Evolutionary conservation across 1,140 invertebrate genomes (phyloP).

Genomic region (Drosophila sucinea): DNA sequence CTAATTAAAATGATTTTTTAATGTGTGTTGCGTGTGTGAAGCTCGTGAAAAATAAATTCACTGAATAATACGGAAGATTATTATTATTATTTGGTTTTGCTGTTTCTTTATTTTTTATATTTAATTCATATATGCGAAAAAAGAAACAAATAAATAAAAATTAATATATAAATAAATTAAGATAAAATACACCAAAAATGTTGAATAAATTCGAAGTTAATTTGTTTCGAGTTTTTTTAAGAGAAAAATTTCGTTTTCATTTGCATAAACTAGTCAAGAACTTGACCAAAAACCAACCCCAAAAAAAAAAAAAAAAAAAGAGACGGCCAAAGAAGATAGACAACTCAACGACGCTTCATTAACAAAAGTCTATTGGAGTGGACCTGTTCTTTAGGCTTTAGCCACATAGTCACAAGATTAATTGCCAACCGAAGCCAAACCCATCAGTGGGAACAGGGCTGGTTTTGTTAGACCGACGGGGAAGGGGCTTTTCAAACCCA

Average conservation of each 20-base stretch:
- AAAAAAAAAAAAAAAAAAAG: slow-evolving; percentile 37
- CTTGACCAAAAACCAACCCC: slow-evolving; percentile 22
- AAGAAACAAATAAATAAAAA: slow-evolving; percentile 55
- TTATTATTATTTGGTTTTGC: slow-evolving; percentile 15
- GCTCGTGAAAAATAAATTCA: slow-evolving; percentile 12
- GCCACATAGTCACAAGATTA: slow-evolving; percentile 54
- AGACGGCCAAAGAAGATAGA: slow-evolving; percentile 14
- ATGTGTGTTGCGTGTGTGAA: slow-evolving; percentile 10
- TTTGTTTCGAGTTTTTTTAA: slow-evolving; percentile 45
- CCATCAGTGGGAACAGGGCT: background rate
- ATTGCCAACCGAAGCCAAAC: slow-evolving; percentile 40
- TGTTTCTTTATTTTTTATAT: background rate
- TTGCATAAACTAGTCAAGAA: slow-evolving; percentile 67
- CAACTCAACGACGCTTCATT: slow-evolving; percentile 50
- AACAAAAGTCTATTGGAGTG: slow-evolving; percentile 57
- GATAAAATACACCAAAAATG: slow-evolving; percentile 17
- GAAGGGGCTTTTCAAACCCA: background rate
- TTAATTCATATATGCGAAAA: slow-evolving; percentile 16
- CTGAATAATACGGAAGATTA: slow-evolving; percentile 27
- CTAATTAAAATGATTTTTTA: slow-evolving; percentile 13
- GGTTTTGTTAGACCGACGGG: background rate
- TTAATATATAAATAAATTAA: slow-evolving; percentile 52
- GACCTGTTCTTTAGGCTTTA: slow-evolving; percentile 63
- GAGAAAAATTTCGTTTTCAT: slow-evolving; percentile 68
- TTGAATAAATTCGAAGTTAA: slow-evolving; percentile 62